phyloP scores from a whole-genome alignment of 2,888 invertebrate genomes.

The Yponomeuta evonymella region DNA sequence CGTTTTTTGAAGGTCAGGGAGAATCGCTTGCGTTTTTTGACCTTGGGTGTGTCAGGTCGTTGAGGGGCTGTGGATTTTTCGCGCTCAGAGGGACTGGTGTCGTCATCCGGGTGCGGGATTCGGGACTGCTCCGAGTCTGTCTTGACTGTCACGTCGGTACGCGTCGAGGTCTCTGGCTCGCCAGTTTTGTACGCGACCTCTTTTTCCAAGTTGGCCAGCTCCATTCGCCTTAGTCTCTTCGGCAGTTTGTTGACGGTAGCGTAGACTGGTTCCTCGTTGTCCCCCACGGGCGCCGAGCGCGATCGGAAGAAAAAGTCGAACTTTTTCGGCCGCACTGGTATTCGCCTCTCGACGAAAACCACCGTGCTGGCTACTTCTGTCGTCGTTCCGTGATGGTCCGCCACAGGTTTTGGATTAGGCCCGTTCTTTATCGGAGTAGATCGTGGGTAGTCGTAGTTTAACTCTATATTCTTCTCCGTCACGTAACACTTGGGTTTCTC shows the following conservation, averaged over 20 bases:
- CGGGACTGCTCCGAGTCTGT: constrained; percentile 61
- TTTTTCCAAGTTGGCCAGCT: constrained; percentile 65
- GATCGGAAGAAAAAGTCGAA: constrained; percentile 70
- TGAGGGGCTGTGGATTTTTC: constrained; percentile 59
- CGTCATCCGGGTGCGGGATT: constrained; percentile 58
- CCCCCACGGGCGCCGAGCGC: constrained; percentile 69
- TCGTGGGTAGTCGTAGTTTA: constrained; percentile 70
- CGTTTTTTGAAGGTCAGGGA: constrained; percentile 67
- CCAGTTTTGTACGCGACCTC: constrained; percentile 65
- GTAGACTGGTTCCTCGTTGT: constrained; percentile 68
- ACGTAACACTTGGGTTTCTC: constrained; percentile 41
- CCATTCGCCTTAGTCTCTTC: constrained; percentile 65
- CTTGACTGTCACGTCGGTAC: constrained; percentile 60
- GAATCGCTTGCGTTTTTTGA: constrained; percentile 66
- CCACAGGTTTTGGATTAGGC: constrained; percentile 46
- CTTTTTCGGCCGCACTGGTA: constrained; percentile 64
- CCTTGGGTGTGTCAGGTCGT: constrained; percentile 63
- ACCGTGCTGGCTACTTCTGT: constrained; percentile 73
- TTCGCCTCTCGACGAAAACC: constrained; percentile 67
- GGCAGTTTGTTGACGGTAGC: constrained; percentile 71
- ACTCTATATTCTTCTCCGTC: constrained; percentile 70
- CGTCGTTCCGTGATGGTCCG: constrained; percentile 52
- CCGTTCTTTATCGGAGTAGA: constrained; percentile 51
- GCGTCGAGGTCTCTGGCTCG: constrained; percentile 59
- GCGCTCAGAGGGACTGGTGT: constrained; percentile 65